Evolutionary conservation across 2,888 invertebrate genomes (phyloP).

Genomic region (Heliconius ethilla): DNA sequence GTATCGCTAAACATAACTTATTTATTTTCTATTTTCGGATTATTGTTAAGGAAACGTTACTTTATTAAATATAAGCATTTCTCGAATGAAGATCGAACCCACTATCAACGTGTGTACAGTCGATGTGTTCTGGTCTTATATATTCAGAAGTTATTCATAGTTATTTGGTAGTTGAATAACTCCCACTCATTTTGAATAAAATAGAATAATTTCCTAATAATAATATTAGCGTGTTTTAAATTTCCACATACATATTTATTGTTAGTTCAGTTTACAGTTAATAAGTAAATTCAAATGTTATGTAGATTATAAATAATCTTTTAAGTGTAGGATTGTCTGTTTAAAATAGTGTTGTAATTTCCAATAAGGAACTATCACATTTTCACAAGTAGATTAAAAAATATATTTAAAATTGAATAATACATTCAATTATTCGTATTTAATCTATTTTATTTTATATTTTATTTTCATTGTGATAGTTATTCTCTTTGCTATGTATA

Average conservation of each 20-base stretch:
- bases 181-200: background rate
- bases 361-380: background rate
- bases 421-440: background rate
- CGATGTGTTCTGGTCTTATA: background rate
- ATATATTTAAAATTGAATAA: background rate
- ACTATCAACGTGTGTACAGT: background rate
- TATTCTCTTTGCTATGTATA: constrained; percentile 25
- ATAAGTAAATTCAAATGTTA: constrained; percentile 13
- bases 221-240: constrained; percentile 11
- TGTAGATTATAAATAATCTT: constrained; percentile 15
- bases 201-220: background rate
- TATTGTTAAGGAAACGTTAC: background rate
- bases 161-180: background rate
- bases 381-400: constrained; percentile 9
- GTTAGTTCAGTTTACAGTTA: constrained; percentile 7
- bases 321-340: constrained; percentile 3
- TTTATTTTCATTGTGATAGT: constrained; percentile 30
- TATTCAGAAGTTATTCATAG: background rate
- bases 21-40: background rate
- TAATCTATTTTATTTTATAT: background rate
- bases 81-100: background rate
- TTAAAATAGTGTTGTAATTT: constrained; percentile 7
- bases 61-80: background rate
- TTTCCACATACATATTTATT: constrained; percentile 4
- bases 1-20: background rate